Evolutionary conservation across 2,113 vertebrate genomes (phyloP).

Genomic region (Deroptyus accipitrinus): DNA sequence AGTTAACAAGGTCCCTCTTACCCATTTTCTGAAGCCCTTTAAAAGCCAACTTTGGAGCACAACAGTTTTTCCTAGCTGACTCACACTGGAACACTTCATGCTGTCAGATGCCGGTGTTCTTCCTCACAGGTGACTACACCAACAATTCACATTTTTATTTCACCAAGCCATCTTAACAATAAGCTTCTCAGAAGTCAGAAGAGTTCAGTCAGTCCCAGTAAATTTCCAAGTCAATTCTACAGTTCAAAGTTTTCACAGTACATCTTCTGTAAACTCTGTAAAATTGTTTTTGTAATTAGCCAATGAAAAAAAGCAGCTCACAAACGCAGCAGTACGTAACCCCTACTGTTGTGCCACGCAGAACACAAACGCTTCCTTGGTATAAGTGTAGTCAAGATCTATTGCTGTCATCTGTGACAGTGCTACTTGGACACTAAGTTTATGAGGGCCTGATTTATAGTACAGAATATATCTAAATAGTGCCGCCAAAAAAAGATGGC

Average conservation of each 20-base stretch:
- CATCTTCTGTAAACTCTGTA: neutral
- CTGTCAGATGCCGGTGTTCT: neutral
- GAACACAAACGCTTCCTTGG: neutral
- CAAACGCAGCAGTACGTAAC: rapidly evolving
- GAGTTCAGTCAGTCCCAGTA: neutral
- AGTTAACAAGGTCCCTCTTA: neutral
- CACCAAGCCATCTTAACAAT: neutral
- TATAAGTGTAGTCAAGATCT: neutral
- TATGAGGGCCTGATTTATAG: neutral
- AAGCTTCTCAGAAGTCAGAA: rapidly evolving
- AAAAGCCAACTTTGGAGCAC: neutral
- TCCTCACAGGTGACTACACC: neutral
- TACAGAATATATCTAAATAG: neutral
- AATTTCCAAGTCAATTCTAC: neutral
- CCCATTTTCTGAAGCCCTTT: neutral
- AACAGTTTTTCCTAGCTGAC: neutral
- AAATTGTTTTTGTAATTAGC: neutral
- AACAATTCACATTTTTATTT: neutral
- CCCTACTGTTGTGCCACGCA: neutral
- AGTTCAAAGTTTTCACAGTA: neutral
- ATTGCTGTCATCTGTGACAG: neutral
- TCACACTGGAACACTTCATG: rapidly evolving
- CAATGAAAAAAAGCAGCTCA: neutral
- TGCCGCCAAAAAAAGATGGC: neutral
- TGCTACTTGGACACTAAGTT: neutral